A percentile compares a stretch with the other conserved stretches of the same genome.
Conservation (phyloP, 2,797 vertebrate genomes). For the Malacoctenus gilli region DNA sequence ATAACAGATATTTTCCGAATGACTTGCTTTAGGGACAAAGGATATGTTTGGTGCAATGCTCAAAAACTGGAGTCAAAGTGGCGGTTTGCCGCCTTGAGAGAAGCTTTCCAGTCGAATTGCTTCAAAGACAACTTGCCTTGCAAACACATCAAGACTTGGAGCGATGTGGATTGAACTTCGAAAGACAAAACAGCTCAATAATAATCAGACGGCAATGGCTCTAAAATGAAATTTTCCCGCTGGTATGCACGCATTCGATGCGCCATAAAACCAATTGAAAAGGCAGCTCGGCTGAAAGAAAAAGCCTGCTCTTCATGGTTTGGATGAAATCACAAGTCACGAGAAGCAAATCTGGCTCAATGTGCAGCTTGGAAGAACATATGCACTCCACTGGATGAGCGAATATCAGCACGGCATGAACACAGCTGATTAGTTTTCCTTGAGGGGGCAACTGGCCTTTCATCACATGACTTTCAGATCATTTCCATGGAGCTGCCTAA, state of each 20-base stretch:
- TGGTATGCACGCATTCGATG: not conserved
- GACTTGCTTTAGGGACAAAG: constrained; percentile 22
- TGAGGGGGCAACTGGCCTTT: not conserved
- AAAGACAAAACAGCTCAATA: not conserved
- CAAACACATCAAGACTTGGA: not conserved
- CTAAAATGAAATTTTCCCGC: constrained; percentile 1
- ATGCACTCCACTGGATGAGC: too few species aligned
- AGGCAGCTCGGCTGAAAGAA: constrained; percentile 8
- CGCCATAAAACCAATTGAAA: not conserved
- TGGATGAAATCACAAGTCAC: too few species aligned
- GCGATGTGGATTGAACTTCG: not conserved
- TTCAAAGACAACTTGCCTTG: not conserved
- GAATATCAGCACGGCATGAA: too few species aligned
- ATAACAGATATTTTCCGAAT: constrained; percentile 34
- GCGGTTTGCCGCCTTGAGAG: not conserved
- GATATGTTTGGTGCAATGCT: constrained; percentile 8
- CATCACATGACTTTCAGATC: constrained; percentile 31
- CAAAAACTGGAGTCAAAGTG: not conserved
- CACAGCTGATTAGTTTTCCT: constrained; percentile 15
- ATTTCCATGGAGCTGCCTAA: constrained; percentile 21
- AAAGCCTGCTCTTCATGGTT: too few species aligned
- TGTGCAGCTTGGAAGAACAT: too few species aligned
- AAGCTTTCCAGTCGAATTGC: constrained; percentile 14
- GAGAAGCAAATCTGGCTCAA: too few species aligned
- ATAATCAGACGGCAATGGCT: not conserved